Conservation (phyloP, 2,888 invertebrate genomes). For the Pristionchus exspectatus region DNA sequence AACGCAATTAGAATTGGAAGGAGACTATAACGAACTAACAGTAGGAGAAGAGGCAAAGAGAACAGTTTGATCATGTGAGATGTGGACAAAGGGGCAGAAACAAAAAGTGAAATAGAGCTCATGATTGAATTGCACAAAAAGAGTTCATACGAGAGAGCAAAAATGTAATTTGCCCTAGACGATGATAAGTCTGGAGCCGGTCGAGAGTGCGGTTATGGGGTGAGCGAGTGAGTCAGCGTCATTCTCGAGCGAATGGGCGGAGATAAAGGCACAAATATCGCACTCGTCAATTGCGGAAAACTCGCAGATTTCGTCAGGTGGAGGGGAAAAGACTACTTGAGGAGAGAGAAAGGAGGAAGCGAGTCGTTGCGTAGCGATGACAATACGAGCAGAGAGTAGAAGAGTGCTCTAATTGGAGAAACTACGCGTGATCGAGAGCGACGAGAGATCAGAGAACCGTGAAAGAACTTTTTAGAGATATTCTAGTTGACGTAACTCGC, state of each 20-base stretch:
- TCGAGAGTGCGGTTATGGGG: not conserved
- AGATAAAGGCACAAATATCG: not conserved
- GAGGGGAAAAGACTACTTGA: not conserved
- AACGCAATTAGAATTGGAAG: not conserved
- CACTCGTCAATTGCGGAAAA: not conserved
- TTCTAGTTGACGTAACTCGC: too few species aligned
- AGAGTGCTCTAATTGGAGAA: not conserved
- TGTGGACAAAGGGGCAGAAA: too few species aligned
- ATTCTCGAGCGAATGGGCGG: not conserved
- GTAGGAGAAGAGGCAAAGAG: not conserved
- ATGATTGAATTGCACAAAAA: too few species aligned
- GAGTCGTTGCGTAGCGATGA: constrained; percentile 21
- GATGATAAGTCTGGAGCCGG: not conserved
- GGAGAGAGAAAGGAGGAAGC: not conserved
- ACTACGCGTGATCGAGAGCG: not conserved
- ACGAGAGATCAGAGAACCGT: constrained; percentile 2
- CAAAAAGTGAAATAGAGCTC: not conserved
- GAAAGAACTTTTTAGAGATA: not conserved
- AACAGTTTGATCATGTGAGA: too few species aligned
- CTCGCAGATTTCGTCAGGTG: not conserved
- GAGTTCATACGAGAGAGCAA: not conserved
- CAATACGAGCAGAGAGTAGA: not conserved
- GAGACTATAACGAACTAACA: not conserved
- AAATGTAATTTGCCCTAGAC: constrained; percentile 1
- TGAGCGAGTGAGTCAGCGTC: not conserved